phyloP scores from a whole-genome alignment of 2,113 vertebrate species.

The Tautogolabrus adspersus region DNA sequence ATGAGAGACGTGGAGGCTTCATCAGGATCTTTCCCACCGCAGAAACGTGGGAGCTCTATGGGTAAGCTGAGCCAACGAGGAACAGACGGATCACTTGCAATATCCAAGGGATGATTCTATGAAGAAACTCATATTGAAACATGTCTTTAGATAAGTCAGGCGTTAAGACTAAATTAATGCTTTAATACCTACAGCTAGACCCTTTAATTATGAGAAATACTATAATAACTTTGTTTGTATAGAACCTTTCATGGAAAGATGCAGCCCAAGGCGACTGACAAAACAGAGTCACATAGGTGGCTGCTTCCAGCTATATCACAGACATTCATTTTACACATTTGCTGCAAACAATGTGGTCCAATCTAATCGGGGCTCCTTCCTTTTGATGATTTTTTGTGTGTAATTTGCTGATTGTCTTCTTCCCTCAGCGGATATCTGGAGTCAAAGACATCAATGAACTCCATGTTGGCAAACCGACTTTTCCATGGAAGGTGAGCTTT shows the following conservation, averaged over 20 bases:
- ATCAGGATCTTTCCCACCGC: conserved; percentile 94
- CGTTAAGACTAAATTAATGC: conserved; percentile 7
- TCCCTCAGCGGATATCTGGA: conserved; percentile 89
- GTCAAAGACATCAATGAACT: conserved; percentile 96
- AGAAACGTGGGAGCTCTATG: conserved; percentile 93
- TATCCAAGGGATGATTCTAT: background rate
- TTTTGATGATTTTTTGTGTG: conserved; percentile 57
- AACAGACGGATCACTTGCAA: conserved; percentile 26
- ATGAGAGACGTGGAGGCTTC: conserved; percentile 94
- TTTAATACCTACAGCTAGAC: conserved; percentile 9
- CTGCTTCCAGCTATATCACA: conserved; percentile 42
- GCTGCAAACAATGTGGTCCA: conserved; percentile 46
- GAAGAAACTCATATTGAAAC: conserved; percentile 22
- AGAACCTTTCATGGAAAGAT: too few species aligned
- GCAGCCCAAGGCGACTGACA: too few species aligned
- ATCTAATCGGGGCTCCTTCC: conserved; percentile 26
- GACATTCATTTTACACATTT: conserved; percentile 46
- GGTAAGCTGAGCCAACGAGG: conserved; percentile 81
- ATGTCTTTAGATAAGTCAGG: conserved; percentile 18
- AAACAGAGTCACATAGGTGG: too few species aligned
- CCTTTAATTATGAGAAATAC: too few species aligned
- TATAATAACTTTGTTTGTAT: too few species aligned
- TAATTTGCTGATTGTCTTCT: conserved; percentile 69
- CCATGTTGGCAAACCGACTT: conserved; percentile 93
- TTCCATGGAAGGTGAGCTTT: conserved; percentile 93